Base-by-base conservation (phyloP, 1,140 invertebrate species). In the Macrocentrus cingulum region DNA sequence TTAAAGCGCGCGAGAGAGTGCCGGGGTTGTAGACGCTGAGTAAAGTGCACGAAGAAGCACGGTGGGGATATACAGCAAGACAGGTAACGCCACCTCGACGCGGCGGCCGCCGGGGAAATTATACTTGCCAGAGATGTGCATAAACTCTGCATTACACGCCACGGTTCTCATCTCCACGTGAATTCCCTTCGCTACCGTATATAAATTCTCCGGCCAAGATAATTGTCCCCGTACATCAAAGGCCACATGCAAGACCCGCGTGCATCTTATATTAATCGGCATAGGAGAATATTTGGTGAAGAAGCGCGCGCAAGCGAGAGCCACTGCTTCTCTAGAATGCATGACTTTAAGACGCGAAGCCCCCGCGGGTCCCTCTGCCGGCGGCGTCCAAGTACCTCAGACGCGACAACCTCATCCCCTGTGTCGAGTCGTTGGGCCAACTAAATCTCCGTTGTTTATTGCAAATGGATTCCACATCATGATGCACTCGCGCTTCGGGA, bases 391-490 rank as follows among this genome's bases (percentile, higher is more conserved):
- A 77, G 72, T 73, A 72, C 71, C 69, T 72, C 59, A 66, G 71
- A 70, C 72, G n/a, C n/a, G 68, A 66, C 66, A 54, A 19, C 22
- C 34, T 56, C 59, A 57, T 52, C 48, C 48, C 51, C 25, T 16
- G 20, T 41, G 19, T 59, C 13, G 46, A 53, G 64, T 63, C 69
- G n/a, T n/a, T n/a, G n/a, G n/a, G n/a, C n/a, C n/a, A n/a, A n/a
- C n/a, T 73, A 74, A 74, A 79, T 78, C 74, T 75, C 62, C 60
- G 76, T 79, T 78, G 76, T 79, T 80, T 80, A 80, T 80, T 80
- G 76, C 77, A 79, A 80, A 79, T 80, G 76, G 73, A 79, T 80
- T 79, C 73, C 69, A 65, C 69, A 72, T 71, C 68, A 75, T 67
- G 70, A 72, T 68, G 66, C 72, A 67, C 67, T 66, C 61, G 67